phyloP scores from a whole-genome alignment of 2,113 vertebrate genomes.

The Heterocephalus glaber region DNA sequence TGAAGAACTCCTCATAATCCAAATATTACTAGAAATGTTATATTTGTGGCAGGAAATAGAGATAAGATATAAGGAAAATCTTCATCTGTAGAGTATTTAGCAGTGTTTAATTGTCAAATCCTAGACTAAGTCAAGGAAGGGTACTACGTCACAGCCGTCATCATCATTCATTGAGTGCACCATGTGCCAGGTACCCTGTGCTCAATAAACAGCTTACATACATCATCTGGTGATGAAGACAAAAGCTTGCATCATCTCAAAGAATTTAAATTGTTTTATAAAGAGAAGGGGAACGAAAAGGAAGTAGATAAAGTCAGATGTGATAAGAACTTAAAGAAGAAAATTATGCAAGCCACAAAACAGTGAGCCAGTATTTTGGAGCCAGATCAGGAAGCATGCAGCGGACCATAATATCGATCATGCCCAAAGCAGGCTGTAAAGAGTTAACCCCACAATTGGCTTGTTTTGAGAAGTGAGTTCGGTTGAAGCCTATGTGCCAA shows the following conservation, averaged over 20 bases:
- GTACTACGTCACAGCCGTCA: background rate
- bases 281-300: background rate
- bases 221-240: background rate
- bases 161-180: background rate
- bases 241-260: background rate
- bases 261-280: background rate
- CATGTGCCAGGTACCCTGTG: background rate
- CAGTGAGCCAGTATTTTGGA: background rate
- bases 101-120: background rate
- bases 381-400: background rate
- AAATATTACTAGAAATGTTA: slow-evolving; percentile 19
- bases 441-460: too few species aligned
- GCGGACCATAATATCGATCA: too few species aligned
- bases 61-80: background rate
- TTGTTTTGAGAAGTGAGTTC: too few species aligned
- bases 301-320: background rate
- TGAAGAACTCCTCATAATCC: background rate
- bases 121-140: background rate
- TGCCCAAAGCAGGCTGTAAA: too few species aligned
- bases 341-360: background rate
- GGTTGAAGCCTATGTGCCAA: too few species aligned
- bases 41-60: slow-evolving; percentile 39
- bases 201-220: background rate
- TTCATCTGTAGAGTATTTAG: background rate
- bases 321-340: background rate